Conservation (phyloP, 2,113 vertebrate genomes). For the Rana temporaria region DNA sequence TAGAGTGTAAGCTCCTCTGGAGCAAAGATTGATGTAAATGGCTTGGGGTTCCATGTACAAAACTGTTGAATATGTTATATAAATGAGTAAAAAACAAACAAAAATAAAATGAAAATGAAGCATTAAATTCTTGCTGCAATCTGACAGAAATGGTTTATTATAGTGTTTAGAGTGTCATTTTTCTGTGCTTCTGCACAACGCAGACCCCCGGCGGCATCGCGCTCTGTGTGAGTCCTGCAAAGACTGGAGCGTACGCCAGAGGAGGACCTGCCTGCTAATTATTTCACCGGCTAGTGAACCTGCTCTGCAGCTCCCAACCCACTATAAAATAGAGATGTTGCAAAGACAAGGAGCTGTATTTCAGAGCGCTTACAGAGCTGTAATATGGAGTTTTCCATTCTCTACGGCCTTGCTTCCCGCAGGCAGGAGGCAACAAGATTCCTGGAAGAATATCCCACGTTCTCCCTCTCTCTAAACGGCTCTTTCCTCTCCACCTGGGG, state of each 20-base stretch:
- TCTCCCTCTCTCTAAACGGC: not conserved
- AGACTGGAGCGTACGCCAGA: not conserved
- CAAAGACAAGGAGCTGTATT: not conserved
- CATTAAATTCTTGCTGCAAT: constrained; percentile 18
- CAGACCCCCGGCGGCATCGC: not conserved
- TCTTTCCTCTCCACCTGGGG: not conserved
- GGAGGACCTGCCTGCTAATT: constrained; percentile 2
- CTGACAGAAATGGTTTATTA: constrained; percentile 7
- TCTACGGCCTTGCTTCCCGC: not conserved
- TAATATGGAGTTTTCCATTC: not conserved
- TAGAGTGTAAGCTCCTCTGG: too few species aligned
- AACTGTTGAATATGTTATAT: too few species aligned
- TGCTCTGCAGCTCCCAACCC: not conserved
- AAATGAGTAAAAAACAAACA: too few species aligned
- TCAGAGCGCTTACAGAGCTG: not conserved
- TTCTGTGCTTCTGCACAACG: constrained; percentile 3
- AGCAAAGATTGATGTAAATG: too few species aligned
- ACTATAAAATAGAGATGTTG: not conserved
- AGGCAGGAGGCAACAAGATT: not conserved
- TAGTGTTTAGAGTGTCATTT: not conserved
- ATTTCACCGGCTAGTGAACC: constrained; percentile 11
- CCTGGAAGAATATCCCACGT: not conserved
- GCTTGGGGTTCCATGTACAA: too few species aligned
- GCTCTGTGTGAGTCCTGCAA: constrained; percentile 17
- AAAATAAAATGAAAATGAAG: constrained; percentile 22